Base-by-base conservation (phyloP, 2,888 invertebrate genomes). In the Thymelicus acteon region DNA sequence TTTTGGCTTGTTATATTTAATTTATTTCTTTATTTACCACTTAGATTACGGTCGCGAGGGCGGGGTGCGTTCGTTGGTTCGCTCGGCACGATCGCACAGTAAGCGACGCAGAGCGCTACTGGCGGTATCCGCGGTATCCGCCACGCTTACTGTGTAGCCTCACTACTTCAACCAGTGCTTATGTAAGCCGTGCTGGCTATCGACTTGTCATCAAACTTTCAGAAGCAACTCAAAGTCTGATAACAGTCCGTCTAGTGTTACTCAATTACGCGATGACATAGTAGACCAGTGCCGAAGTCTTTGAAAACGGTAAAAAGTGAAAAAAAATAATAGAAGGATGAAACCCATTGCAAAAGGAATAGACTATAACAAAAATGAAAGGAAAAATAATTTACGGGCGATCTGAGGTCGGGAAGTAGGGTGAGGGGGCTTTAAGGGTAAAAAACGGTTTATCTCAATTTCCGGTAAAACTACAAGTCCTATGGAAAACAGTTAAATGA, bases 91-190 rank as follows among this genome's bases (percentile, higher is more conserved):
- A 79, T 84, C 88, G 84, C 80, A 77, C 84, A 76, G 82, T 73
- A 75, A 77, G 87, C 84, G 82, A 80, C 82, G 81, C 85, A 76
- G 81, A 83, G 77, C 84, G 83, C 87, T 85, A 91, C 91, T 91
- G 89, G 79, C 84, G 81, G 80, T 80, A 77, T 77, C 79, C 76
- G 79, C 84, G 81, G 80, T 80, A 77, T 77, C 79, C 76, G 72
- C 73, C 68, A 67, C 73, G 73, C 70, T 77, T 75, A 24, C 24
- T 24, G 54, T 24, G 54, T 54, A 72, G 72, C 75, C 73, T 67
- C 75, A 72, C 75, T 64, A 68, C 66, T 71, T 68, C 72, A 68
- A 39, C 69, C 74, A 78, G 77, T 77, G 75, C 77, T 83, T 83
- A 83, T 79, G 77, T 83, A 83, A 82, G 82, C 77, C 75, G 73